Evolutionary conservation across 2,888 invertebrate genomes (phyloP), one percentile per base, ranked within the genome.

Genomic region (Dorcus parallelipipedus): DNA sequence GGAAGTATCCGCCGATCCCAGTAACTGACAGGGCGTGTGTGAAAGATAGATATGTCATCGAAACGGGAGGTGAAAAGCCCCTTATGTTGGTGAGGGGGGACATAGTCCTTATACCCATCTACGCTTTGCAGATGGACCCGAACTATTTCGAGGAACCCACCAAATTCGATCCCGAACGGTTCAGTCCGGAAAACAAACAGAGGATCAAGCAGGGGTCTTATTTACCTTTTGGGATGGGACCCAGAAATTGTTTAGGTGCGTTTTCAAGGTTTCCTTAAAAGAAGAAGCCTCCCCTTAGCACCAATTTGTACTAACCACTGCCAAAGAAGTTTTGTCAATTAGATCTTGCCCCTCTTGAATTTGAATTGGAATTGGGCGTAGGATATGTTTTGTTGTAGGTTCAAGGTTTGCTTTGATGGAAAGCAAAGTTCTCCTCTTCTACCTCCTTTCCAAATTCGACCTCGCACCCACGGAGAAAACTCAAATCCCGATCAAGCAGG

Each of bases 191-290:
- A 63, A 85, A 84, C 67, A 83, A 81, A 62, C 72, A 75, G 0
- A 77, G 78, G 9, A 79, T 81, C 9, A 67, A 76, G 8, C 78
- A 79, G 0, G 79, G 78, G 52, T 73, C 79, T 0, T 73, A 71
- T 52, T 9, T 72, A 8, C 73, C 74, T 1, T 74, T 74, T 56
- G 74, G 73, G 3, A 17, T 84, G 1, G 87, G 87, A 2, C 86
- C 83, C 1, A 80, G 86, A 52, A 84, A 81, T 67, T 87, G 87
- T 64, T 83, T 87, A 51, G 87, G 85, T 8, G 26, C 26, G 26
- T 33, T 33, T 33, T 26, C 5, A 26, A 5, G 4, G 3, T 33
- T 5, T 33, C 26, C 20, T 20, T 14, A 14, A 14, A 20, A n/a
- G n/a, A n/a, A n/a, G n/a, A 20, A 20, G 3, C 3, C 20, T 20